A percentile compares a stretch with the other conserved stretches of the same genome.
Conservation (phyloP, 2,888 invertebrate genomes). For the Torymus texanus region DNA sequence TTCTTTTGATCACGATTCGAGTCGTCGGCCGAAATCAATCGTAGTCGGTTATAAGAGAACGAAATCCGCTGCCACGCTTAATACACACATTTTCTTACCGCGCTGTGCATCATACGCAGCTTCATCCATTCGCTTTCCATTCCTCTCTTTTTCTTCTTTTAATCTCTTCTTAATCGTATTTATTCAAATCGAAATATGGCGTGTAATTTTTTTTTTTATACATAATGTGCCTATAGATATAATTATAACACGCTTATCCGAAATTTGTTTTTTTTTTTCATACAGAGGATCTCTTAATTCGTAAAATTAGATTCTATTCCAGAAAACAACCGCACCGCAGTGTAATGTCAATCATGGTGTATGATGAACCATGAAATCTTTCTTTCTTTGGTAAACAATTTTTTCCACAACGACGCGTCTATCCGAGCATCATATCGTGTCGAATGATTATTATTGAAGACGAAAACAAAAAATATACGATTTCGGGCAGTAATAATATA, state of each 20-base stretch:
- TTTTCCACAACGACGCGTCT: neutral
- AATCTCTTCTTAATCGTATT: conserved; percentile 49
- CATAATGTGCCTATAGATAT: conserved; percentile 56
- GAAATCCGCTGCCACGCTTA: conserved; percentile 25
- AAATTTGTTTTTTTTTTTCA: conserved; percentile 54
- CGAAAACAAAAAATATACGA: neutral
- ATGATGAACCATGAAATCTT: conserved; percentile 21
- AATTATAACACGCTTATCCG: conserved; percentile 58
- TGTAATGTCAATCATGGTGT: conserved; percentile 43
- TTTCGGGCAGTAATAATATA: neutral
- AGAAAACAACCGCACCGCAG: conserved; percentile 52
- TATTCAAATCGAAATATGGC: conserved; percentile 50
- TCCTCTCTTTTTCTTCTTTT: conserved; percentile 12
- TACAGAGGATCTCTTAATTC: conserved; percentile 45
- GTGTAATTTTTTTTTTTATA: conserved; percentile 52
- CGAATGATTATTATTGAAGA: neutral
- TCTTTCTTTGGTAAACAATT: conserved; percentile 38
- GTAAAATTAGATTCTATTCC: conserved; percentile 47
- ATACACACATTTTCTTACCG: neutral
- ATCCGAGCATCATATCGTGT: neutral
- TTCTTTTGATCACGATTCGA: conserved; percentile 34
- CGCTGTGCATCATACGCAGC: neutral
- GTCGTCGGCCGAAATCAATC: conserved; percentile 50
- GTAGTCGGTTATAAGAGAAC: conserved; percentile 51
- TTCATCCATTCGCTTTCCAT: conserved; percentile 1